phyloP scores from a whole-genome alignment of 2,797 vertebrate species.

The Enteromius radiatus region DNA sequence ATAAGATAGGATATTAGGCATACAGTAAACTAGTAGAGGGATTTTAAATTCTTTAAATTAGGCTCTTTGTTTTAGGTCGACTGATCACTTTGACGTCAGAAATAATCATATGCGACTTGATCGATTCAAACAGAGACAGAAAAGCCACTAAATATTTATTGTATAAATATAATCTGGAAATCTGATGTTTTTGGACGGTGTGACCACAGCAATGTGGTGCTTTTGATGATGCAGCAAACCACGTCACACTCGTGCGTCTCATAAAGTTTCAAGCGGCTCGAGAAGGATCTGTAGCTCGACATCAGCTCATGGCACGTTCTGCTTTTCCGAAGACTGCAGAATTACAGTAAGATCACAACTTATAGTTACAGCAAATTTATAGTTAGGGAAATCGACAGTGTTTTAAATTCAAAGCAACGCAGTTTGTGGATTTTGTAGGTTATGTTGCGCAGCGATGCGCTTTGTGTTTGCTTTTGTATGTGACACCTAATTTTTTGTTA shows the following conservation, averaged over 20 bases:
- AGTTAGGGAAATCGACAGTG: too few species aligned
- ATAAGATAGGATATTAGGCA: neutral
- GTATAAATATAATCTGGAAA: neutral
- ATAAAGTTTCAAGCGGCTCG: too few species aligned
- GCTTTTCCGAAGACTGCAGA: neutral
- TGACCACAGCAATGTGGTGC: too few species aligned
- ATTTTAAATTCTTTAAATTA: neutral
- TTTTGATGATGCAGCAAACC: neutral
- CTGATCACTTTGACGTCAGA: neutral
- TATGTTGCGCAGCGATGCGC: too few species aligned
- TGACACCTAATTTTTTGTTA: neutral
- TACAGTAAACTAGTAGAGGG: neutral
- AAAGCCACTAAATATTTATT: neutral
- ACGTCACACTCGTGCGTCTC: constrained; percentile 32
- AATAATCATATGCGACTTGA: neutral
- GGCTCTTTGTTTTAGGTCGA: neutral
- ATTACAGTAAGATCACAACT: constrained; percentile 10
- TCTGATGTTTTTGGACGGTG: neutral
- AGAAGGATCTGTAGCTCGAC: neutral
- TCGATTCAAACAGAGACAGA: neutral
- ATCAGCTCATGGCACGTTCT: neutral
- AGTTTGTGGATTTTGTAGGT: too few species aligned
- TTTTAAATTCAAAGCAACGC: too few species aligned
- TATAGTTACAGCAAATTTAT: too few species aligned
- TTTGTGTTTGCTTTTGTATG: neutral